Evolutionary conservation across 2,888 invertebrate genomes (phyloP), one percentile per base, ranked within the genome.

Genomic region (Platypus cylindrus): DNA sequence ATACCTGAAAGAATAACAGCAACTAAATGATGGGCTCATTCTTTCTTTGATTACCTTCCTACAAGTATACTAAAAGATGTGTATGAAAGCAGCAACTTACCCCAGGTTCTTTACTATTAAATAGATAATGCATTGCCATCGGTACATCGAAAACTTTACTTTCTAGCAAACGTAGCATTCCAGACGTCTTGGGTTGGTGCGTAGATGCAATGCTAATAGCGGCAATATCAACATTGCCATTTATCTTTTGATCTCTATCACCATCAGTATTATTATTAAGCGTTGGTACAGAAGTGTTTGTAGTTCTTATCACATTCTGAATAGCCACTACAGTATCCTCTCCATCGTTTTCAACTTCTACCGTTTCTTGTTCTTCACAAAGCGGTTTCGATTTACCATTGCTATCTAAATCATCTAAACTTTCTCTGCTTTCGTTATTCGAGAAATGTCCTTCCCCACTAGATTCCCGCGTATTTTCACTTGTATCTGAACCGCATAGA

Each of bases 101-200:
- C 25, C 95, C 97, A 23, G 91, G 87, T 62, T 98, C 97, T 66
- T 97, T 95, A 24, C 95, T 93, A 62, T 93, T 93, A 64, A 93
- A 95, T 38, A 98, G 70, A 68, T 98, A 98, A 59, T 90, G 89
- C 57, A 98, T 87, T 45, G 97, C 97, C 75, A 97, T 94, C 48
- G 91, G 86, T 75, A 97, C 93, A 62, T 95, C 93, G 66, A 98
- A 93, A 52, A 94, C 75, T 66, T 90, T 91, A 52, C 95, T 94
- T 66, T 98, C 94, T 61, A 98, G 91, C 54, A 98, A 73, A 53
- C 98, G 69, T 49, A 93, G 69, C 62, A 77, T 75, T 52, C 78
- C 78, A 59, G 77, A 78, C 35, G 50, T 45, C 32, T 48, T 52
- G 14, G 54, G 53, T 28, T 55, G 55, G n/a, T n/a, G n/a, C n/a